Conservation (phyloP, 2,113 vertebrate species). For the Glareola pratincola region DNA sequence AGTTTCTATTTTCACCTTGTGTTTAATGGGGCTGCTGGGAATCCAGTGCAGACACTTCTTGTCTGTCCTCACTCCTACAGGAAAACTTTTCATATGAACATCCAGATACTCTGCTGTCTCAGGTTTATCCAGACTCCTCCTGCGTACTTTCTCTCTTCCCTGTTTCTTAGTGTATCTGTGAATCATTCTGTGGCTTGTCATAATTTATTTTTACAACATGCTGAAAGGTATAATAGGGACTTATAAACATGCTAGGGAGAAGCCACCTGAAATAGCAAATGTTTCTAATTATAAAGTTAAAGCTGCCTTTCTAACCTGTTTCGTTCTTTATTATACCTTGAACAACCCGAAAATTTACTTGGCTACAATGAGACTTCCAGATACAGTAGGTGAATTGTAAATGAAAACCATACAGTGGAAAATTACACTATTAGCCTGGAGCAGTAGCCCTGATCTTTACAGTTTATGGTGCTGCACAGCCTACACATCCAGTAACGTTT, state of each 20-base stretch:
- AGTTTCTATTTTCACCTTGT: not conserved
- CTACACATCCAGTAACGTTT: not conserved
- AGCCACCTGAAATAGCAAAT: slow-evolving; percentile 2
- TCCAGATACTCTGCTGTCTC: not conserved
- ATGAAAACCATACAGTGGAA: slow-evolving; percentile 26
- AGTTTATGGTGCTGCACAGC: not conserved
- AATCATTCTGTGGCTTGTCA: not conserved
- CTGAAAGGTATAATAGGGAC: not conserved
- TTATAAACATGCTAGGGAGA: not conserved
- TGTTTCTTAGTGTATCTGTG: not conserved
- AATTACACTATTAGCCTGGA: slow-evolving; percentile 19
- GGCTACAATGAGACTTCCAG: slow-evolving; percentile 3
- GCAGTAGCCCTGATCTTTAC: not conserved
- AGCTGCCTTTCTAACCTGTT: slow-evolving; percentile 20
- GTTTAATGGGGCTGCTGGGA: not conserved
- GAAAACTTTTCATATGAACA: not conserved
- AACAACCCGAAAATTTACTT: not conserved
- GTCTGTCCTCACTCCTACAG: not conserved
- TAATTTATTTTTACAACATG: slow-evolving; percentile 29
- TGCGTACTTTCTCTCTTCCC: not conserved
- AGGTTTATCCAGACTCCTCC: not conserved
- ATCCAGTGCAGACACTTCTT: not conserved
- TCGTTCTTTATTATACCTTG: slow-evolving; percentile 8
- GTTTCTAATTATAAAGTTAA: slow-evolving; percentile 36
- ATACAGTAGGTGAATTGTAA: slow-evolving; percentile 26